Percentiles rank a stretch among this genome's conserved stretches.
These are phyloP conservation scores for Eulithis testata DNA, from an alignment of 2,888 invertebrate species.

Conservation along the genomic window DNA sequence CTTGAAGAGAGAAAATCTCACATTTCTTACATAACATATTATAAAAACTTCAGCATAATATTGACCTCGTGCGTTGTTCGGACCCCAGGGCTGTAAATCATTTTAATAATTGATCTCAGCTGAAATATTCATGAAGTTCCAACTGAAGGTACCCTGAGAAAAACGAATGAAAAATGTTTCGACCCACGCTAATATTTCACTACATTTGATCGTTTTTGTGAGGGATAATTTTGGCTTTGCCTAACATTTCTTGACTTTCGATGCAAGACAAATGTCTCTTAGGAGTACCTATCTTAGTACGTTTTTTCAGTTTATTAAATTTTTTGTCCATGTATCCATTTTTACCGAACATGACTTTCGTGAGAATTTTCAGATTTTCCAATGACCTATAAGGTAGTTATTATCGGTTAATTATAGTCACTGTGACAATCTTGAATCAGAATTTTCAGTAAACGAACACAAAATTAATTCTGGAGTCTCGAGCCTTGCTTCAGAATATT, in stretches of 20 bases:
- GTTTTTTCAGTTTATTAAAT: too few relatives aligned
- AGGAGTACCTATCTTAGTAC: too few relatives aligned
- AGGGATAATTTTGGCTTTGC: slow-evolving; percentile 30
- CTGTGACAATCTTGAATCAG: too few relatives aligned
- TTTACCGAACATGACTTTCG: too few relatives aligned
- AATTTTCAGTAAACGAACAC: too few relatives aligned
- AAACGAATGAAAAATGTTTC: slow-evolving; percentile 77
- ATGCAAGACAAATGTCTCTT: slow-evolving; percentile 4
- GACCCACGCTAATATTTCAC: slow-evolving; percentile 63
- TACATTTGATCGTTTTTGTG: slow-evolving; percentile 62
- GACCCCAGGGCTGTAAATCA: slow-evolving; percentile 76
- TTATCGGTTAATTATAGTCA: too few relatives aligned
- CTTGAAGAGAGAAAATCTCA: slow-evolving; percentile 45
- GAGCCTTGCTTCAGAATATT: not conserved
- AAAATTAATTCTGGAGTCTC: not conserved
- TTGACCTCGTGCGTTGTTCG: slow-evolving; percentile 59
- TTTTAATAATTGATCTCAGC: slow-evolving; percentile 82
- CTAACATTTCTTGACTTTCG: slow-evolving; percentile 12
- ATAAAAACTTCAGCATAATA: slow-evolving; percentile 58
- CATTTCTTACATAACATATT: slow-evolving; percentile 46
- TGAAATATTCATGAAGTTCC: slow-evolving; percentile 82
- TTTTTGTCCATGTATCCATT: too few relatives aligned
- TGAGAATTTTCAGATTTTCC: too few relatives aligned
- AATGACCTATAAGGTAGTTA: too few relatives aligned
- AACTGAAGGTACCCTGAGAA: slow-evolving; percentile 69